These are phyloP conservation scores for Recurvirostra avosetta DNA, from an alignment of 2,113 vertebrate genomes.

Conservation along the genomic window DNA sequence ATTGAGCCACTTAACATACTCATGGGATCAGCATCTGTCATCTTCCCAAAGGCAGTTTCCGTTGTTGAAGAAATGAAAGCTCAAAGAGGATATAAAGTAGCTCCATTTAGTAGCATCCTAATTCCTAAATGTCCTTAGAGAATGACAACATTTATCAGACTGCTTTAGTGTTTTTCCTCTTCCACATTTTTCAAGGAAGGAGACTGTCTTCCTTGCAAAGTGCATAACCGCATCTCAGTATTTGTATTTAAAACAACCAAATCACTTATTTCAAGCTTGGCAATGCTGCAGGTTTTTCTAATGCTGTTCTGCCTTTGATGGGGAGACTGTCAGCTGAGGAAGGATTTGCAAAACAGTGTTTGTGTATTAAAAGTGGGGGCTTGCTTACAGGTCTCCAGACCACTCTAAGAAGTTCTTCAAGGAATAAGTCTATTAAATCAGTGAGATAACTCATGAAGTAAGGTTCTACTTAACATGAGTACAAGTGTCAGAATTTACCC, in stretches of 20 bases:
- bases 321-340: neutral
- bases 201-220: neutral
- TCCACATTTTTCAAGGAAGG: neutral
- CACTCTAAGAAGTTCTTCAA: neutral
- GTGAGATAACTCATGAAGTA: neutral
- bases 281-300: neutral
- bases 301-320: neutral
- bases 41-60: neutral
- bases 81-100: neutral
- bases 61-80: neutral
- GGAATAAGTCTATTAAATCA: neutral
- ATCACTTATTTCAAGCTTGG: neutral
- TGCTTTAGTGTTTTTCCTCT: neutral
- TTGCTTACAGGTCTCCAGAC: neutral
- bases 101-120: neutral
- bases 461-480: neutral
- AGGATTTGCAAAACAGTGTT: neutral
- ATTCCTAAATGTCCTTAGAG: neutral
- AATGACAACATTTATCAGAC: slow-evolving; percentile 13
- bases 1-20: neutral
- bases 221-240: neutral
- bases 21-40: neutral
- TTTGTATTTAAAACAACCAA: slow-evolving; percentile 17
- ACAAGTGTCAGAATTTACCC: neutral
- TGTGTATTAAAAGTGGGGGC: neutral